A percentile compares a stretch with the other conserved stretches of the same genome.
Conservation (phyloP, 2,113 vertebrate genomes). For the Alectura lathami region DNA sequence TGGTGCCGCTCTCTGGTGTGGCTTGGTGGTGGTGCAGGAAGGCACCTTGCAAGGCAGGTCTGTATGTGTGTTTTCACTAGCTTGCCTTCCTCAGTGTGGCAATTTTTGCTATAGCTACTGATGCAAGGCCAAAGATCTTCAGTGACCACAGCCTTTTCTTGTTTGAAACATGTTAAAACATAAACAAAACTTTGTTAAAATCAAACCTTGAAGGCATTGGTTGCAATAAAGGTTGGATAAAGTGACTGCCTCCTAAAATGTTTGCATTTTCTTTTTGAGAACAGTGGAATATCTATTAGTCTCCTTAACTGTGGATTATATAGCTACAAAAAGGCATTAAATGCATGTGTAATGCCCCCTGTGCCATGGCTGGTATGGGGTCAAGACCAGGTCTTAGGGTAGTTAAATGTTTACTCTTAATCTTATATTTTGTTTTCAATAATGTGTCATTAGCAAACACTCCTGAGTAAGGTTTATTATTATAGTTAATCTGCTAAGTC, state of each 20-base stretch:
- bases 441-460: background rate
- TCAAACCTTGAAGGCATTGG: background rate
- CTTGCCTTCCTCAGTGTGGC: background rate
- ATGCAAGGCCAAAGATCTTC: background rate
- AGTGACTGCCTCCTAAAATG: background rate
- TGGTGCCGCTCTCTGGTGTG: background rate
- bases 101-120: background rate
- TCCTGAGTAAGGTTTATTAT: background rate
- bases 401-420: background rate
- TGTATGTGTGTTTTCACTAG: background rate
- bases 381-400: background rate
- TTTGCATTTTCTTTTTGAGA: background rate
- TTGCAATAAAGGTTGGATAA: background rate
- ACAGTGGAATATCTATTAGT: background rate
- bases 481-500: background rate
- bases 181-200: background rate
- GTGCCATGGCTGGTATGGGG: background rate
- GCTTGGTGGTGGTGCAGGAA: background rate
- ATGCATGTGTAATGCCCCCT: background rate
- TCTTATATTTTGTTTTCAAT: background rate
- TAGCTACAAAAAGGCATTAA: background rate
- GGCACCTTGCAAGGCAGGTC: background rate
- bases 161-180: background rate
- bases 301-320: background rate
- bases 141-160: background rate